phyloP scores from a whole-genome alignment of 2,888 invertebrate species.

The Apamea crenata region DNA sequence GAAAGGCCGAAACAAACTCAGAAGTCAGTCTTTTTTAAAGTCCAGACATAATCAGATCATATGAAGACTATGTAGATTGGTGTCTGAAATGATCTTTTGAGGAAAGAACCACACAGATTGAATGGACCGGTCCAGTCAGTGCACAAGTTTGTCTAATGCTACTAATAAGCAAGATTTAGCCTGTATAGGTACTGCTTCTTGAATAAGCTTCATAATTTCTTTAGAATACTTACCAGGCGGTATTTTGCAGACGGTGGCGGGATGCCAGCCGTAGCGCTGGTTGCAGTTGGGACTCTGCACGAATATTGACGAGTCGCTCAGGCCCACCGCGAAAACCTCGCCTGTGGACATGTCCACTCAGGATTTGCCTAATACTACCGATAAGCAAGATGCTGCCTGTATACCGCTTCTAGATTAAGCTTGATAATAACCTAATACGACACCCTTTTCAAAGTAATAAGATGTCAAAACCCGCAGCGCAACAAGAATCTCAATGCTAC shows the following conservation, averaged over 20 bases:
- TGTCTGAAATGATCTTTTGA: too few relatives aligned
- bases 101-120: too few relatives aligned
- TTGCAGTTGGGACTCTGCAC: conserved; percentile 99
- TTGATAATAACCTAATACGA: not conserved
- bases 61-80: too few relatives aligned
- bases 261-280: conserved; percentile 99
- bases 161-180: too few relatives aligned
- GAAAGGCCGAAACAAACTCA: too few relatives aligned
- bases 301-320: conserved; percentile 99
- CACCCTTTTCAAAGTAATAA: not conserved
- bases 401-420: not conserved
- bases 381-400: too few relatives aligned
- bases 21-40: too few relatives aligned
- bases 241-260: conserved; percentile 99
- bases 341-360: conserved; percentile 84
- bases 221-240: conserved; percentile 93
- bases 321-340: conserved; percentile 99
- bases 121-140: too few relatives aligned
- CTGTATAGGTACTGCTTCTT: not conserved
- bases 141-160: too few relatives aligned
- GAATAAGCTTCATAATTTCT: not conserved
- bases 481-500: not conserved
- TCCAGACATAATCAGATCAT: too few relatives aligned
- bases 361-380: too few relatives aligned
- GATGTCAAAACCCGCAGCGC: not conserved